phyloP scores from a whole-genome alignment of 2,797 vertebrate species.

The Falco cherrug region DNA sequence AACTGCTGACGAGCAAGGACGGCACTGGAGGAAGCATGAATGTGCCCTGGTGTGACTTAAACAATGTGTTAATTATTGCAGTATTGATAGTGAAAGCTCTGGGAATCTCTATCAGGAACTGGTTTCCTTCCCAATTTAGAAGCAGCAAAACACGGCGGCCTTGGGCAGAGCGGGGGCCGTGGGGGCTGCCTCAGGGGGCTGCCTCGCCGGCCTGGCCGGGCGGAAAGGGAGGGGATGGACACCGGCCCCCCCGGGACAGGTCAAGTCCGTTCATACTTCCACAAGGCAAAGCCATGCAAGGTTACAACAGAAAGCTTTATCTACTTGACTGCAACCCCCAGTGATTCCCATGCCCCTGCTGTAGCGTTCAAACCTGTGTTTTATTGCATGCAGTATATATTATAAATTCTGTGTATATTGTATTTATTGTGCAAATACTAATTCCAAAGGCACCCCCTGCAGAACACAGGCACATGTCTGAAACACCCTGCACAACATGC shows the following conservation, averaged over 20 bases:
- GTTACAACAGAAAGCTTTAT: fast-evolving
- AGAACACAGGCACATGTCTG: fast-evolving
- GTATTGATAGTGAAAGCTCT: neutral
- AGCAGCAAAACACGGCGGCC: neutral
- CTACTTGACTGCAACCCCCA: neutral
- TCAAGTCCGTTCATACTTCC: neutral
- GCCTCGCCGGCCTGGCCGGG: neutral
- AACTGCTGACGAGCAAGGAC: neutral
- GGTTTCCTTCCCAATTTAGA: neutral
- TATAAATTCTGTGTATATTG: too few relatives aligned
- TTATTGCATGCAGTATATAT: too few relatives aligned
- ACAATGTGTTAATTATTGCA: fast-evolving
- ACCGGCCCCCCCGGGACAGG: neutral
- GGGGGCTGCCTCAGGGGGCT: fast-evolving
- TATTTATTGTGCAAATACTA: neutral
- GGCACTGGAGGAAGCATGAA: neutral
- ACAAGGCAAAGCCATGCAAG: fast-evolving
- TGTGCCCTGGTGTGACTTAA: neutral
- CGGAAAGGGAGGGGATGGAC: neutral
- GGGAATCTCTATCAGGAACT: constrained; percentile 8
- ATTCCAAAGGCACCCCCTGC: neutral
- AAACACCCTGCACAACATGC: neutral
- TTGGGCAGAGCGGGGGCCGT: neutral
- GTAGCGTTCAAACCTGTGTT: neutral
- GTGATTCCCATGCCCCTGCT: neutral